These are phyloP conservation scores for Dipodomys ordii DNA, from an alignment of 2,113 vertebrate genomes.

Conservation along the genomic window DNA sequence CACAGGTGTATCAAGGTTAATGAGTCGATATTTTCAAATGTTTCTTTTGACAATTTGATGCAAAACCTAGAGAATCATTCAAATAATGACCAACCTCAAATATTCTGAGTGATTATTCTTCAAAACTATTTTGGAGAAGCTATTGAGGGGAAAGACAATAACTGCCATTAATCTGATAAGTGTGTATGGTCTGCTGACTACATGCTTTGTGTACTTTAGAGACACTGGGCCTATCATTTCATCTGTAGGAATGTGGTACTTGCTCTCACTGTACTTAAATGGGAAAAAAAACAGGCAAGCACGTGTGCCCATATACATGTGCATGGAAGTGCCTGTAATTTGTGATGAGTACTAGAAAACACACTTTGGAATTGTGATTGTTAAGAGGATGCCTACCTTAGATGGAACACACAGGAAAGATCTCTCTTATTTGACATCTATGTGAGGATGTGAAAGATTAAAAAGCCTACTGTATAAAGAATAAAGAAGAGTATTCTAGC, in stretches of 20 bases:
- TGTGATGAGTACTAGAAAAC: background rate
- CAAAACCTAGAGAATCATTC: background rate
- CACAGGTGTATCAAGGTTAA: background rate
- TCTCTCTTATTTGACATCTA: background rate
- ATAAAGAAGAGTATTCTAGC: background rate
- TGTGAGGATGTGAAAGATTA: background rate
- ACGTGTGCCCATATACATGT: background rate
- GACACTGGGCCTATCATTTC: background rate
- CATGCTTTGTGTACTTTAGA: background rate
- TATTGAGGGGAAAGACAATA: background rate
- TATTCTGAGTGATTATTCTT: background rate
- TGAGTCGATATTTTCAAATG: conserved; percentile 9
- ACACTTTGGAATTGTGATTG: background rate
- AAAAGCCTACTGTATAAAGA: background rate
- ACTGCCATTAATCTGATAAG: background rate
- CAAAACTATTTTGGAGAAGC: background rate
- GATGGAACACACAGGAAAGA: background rate
- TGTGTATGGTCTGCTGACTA: background rate
- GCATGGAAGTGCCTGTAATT: background rate
- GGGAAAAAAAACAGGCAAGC: background rate
- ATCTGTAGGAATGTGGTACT: background rate
- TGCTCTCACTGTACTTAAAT: background rate
- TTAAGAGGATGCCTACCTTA: background rate
- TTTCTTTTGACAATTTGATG: conserved; percentile 27
- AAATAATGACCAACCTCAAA: background rate